These are phyloP conservation scores for Terrapene triunguis DNA, from an alignment of 2,113 vertebrate genomes.

Conservation along the genomic window DNA sequence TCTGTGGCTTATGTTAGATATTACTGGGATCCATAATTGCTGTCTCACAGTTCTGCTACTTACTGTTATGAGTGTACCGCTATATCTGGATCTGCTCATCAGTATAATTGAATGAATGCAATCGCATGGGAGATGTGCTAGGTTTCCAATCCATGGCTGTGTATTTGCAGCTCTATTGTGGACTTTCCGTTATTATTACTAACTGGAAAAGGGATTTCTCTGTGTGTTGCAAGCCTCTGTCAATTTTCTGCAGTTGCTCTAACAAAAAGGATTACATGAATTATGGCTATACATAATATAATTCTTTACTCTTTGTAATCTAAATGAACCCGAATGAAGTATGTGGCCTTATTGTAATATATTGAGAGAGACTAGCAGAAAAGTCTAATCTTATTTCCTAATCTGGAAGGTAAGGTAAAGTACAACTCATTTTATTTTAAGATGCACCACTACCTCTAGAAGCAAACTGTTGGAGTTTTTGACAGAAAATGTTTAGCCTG, in stretches of 20 bases:
- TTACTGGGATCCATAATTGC: background rate
- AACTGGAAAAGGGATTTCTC: background rate
- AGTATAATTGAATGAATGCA: background rate
- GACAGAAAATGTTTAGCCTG: constrained; percentile 13
- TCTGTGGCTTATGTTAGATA: background rate
- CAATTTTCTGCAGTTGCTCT: background rate
- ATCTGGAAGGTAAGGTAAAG: constrained; percentile 17
- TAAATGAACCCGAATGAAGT: background rate
- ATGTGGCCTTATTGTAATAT: background rate
- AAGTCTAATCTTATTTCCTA: constrained; percentile 3
- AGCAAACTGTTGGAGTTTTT: constrained; percentile 24
- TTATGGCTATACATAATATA: background rate
- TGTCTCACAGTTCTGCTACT: background rate
- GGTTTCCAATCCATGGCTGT: background rate
- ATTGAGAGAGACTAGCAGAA: background rate
- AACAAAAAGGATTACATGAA: background rate
- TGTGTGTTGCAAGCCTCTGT: background rate
- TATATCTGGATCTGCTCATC: background rate
- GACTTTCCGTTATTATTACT: background rate
- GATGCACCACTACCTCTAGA: constrained; percentile 7
- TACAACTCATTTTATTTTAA: background rate
- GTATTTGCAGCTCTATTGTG: background rate
- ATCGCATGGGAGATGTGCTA: background rate
- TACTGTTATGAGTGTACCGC: background rate
- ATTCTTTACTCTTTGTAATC: background rate